Base-by-base conservation (phyloP, 2,113 vertebrate species). In the Cygnus buccinator region DNA sequence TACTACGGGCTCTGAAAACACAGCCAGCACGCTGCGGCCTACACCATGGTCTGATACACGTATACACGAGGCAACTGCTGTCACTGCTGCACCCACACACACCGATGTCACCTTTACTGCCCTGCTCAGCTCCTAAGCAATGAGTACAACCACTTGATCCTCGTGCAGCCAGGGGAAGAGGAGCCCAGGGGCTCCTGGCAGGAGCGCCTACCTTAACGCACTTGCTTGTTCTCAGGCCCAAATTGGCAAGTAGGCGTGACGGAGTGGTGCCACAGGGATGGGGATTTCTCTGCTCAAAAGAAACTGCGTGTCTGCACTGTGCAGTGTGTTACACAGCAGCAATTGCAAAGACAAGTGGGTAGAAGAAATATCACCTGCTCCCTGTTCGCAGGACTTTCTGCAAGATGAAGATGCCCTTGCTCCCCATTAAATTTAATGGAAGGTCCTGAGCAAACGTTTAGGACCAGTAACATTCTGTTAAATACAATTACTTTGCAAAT, bases 401-500 rank as follows among this genome's bases (percentile, higher is more conserved):
- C 55, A 72, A 75, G 65, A 84, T 48, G 54, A 72, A 77, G 41
- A 70, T 75, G 72, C 19, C 33, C 83, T 86, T 78, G 37, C 39
- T 82, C 73, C 58, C 48, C 81, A 23, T 66, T 91, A 82, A 82
- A 37, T 14, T 31, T 14, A 61, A 90, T 54, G 13, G 54, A 52
- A 94, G 20, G 37, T 44, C 33, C 70, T 61, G 12, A 37, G 39
- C 66, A 94, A 84, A 26, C 41, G 20, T 74, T 94, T 84, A 88
- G 78, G 63, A 79, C 57, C 84, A 93, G 44, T 55, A 86, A 33
- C 29, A 52, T 76, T 41, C 78, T 6, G 46, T 59, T 54, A 89
- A 92, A 90, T 85, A 67, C 70, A 77, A 92, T 87, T 83, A 75
- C 79, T 93, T 87, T 28, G 26, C 46, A 92, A 92, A 84, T 90